Conservation (phyloP, 2,113 vertebrate genomes). For the Amia ocellicauda region DNA sequence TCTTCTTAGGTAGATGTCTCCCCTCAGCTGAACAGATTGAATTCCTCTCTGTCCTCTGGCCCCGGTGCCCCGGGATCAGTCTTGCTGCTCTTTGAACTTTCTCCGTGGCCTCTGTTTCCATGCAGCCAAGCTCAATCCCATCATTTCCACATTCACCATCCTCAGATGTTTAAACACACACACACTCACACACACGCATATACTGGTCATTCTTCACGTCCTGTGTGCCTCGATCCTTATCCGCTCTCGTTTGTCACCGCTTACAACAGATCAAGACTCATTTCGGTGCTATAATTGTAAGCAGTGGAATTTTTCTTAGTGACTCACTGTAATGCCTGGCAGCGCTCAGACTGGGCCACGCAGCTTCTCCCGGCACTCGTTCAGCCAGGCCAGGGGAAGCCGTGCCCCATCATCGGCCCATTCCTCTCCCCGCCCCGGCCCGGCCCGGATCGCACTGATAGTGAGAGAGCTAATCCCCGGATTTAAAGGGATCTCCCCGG, state of each 20-base stretch:
- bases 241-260: neutral
- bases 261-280: too few relatives aligned
- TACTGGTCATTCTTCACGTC: neutral
- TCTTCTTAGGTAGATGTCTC: too few relatives aligned
- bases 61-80: neutral
- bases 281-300: too few relatives aligned
- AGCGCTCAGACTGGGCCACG: neutral
- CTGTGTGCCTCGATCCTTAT: neutral
- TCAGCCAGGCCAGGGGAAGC: neutral
- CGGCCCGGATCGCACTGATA: neutral
- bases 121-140: neutral
- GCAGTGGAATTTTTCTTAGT: too few relatives aligned
- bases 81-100: neutral
- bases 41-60: neutral
- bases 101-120: neutral
- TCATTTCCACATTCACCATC: constrained; percentile 8
- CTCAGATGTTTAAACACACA: neutral
- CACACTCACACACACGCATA: neutral
- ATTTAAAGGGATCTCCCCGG: constrained; percentile 39
- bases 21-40: neutral
- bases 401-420: constrained; percentile 14
- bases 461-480: constrained; percentile 33
- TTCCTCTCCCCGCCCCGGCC: neutral
- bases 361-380: neutral
- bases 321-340: too few relatives aligned